Evolutionary conservation across 2,113 vertebrate genomes (phyloP).

Genomic region (Capreolus pygargus): DNA sequence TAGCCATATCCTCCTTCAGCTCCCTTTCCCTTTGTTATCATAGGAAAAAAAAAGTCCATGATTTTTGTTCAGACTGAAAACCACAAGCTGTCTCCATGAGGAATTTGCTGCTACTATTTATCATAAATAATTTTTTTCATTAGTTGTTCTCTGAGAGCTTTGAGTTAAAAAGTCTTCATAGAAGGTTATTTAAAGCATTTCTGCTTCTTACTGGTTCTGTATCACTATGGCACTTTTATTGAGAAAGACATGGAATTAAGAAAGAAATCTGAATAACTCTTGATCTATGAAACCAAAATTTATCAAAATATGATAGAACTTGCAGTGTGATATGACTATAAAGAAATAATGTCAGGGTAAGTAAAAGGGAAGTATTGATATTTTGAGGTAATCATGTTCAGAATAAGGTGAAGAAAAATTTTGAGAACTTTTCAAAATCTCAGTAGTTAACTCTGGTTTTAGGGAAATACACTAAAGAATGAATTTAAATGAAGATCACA

Average conservation of each 20-base stretch:
- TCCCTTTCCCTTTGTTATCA: neutral
- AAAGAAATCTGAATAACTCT: neutral
- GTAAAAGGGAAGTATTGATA: neutral
- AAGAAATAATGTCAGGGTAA: neutral
- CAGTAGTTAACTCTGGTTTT: neutral
- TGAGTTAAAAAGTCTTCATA: neutral
- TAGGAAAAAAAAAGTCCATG: neutral
- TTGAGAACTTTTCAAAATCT: neutral
- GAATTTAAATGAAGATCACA: conserved; percentile 14
- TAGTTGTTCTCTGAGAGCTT: neutral
- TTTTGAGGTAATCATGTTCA: conserved; percentile 8
- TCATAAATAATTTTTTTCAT: neutral
- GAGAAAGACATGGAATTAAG: conserved; percentile 15
- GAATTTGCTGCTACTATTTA: neutral
- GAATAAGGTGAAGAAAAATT: neutral
- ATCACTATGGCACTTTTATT: neutral
- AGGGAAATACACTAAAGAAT: conserved; percentile 21
- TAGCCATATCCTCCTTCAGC: neutral
- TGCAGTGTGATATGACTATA: neutral
- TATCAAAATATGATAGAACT: conserved; percentile 5
- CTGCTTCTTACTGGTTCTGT: neutral
- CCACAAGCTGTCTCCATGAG: neutral
- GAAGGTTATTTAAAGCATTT: neutral
- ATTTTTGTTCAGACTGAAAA: conserved; percentile 1
- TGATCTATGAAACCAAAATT: neutral